Evolutionary conservation across 1,140 invertebrate species (phyloP), one percentile per base, ranked within the genome.

Genomic region (Lepidotrigona ventralis): DNA sequence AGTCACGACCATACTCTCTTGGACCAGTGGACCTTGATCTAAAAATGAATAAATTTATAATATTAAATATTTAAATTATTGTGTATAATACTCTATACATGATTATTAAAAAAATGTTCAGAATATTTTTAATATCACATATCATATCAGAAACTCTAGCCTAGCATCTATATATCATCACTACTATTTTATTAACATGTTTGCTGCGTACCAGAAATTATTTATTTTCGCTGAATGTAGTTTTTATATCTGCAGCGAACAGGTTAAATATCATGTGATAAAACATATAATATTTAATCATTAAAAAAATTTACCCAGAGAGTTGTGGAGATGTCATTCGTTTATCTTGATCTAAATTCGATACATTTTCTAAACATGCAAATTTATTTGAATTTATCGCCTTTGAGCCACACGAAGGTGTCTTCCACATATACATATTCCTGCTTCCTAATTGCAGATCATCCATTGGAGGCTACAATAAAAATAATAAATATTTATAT

Each of bases 391-490:
- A 83, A 64, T 91, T 85, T 69, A 90, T 79, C 23, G 90, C 70
- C 77, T 90, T 90, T 51, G 89, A 83, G 33, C 58, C 76, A 58
- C 39, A 82, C 81, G 91, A 84, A 66, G 86, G 86, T 46, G 86
- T 86, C 53, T 91, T 93, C 78, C 89, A 94, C 66, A 91, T 81
- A 73, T 93, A 95, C 79, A 86, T 85, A 6, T 87, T 88, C 82
- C 92, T 91, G 70, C 88, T 92, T 15, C 95, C 95, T 54, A 95
- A 86, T 83, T 92, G 91, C 69, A 94, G 84, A 83, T 95, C 94
- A 64, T 95, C 94, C 79, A 93, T 90, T 15, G 90, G 80, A 60
- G 93, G 93, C 94, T 95, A 69, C 63, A 81, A 56, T 78, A 66
- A 83, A 54, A 73, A 53, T 12, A 39, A 29, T 26, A 3, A 53